Evolutionary conservation across 2,888 invertebrate genomes (phyloP), one percentile per base, ranked within the genome.

Genomic region (Lapara coniferarum): DNA sequence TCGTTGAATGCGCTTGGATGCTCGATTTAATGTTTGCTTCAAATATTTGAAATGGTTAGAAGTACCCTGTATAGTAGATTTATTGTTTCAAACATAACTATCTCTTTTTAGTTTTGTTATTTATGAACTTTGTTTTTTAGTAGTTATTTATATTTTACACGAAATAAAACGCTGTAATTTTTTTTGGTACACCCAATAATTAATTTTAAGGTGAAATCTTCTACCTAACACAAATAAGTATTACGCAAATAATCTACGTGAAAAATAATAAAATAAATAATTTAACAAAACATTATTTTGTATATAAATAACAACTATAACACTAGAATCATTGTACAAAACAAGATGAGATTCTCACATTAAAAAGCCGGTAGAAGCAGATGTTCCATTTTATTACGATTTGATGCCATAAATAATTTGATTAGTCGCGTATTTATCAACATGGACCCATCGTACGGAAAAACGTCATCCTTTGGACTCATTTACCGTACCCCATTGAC

Each of bases 371-470:
- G 70, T 70, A 67, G 71, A 37, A 85, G 87, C 92, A 92, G 92
- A 87, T 92, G 92, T 85, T 81, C 78, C 73, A 72, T 86, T 90
- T 91, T 90, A 91, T 91, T 83, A 85, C 87, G 81, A 86, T 92
- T 91, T 90, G 88, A 91, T 90, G 81, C 93, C 93, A 92, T 93
- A 93, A 93, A 93, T 93, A 93, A 93, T 93, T 93, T 91, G 92
- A 93, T 93, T 93, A 93, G 93, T 90, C 87, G 80, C 90, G 88
- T 92, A 92, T 93, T 92, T 93, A 93, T 93, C 93, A 92, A 90
- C 89, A 89, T 85, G 87, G 86, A 90, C 88, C 84, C 89, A 90
- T 93, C 91, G 83, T 80, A 83, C 83, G 90, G 89, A 90, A 91
- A 92, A 91, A 92, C 86, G 91, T 93, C 93, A 92, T 66, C 84